Evolutionary conservation across 2,113 vertebrate genomes (phyloP).

Genomic region (Chionomys nivalis): DNA sequence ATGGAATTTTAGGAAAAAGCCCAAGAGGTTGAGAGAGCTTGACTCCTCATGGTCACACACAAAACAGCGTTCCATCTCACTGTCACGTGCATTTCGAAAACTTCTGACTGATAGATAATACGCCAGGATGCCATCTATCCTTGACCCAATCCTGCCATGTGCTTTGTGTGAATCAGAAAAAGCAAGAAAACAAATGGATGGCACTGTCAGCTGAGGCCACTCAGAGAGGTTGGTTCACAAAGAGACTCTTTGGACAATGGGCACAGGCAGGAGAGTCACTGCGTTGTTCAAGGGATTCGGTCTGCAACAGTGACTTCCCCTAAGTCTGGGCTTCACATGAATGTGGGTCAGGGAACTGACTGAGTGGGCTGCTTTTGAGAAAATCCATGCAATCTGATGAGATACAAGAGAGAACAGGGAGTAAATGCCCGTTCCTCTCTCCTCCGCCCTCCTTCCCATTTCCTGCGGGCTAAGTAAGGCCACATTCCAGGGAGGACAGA

Average conservation of each 20-base stretch:
- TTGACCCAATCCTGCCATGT: neutral
- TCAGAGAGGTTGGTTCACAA: neutral
- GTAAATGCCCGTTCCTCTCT: neutral
- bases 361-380: neutral
- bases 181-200: neutral
- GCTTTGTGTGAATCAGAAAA: neutral
- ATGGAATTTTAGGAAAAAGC: neutral
- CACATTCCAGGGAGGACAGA: neutral
- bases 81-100: neutral
- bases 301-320: neutral
- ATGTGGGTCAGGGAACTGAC: fast-evolving
- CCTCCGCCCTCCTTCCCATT: neutral
- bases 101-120: neutral
- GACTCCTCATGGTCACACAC: neutral
- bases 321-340: neutral
- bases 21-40: neutral
- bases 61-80: fast-evolving
- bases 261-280: neutral
- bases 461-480: neutral
- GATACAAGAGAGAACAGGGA: neutral
- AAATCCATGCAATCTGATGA: neutral
- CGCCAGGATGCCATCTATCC: too few relatives aligned
- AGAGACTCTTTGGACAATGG: neutral
- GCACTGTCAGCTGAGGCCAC: neutral
- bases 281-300: neutral